These are phyloP conservation scores for Neodiprion fabricii DNA, from an alignment of 1,140 invertebrate genomes.

Conservation along the genomic window DNA sequence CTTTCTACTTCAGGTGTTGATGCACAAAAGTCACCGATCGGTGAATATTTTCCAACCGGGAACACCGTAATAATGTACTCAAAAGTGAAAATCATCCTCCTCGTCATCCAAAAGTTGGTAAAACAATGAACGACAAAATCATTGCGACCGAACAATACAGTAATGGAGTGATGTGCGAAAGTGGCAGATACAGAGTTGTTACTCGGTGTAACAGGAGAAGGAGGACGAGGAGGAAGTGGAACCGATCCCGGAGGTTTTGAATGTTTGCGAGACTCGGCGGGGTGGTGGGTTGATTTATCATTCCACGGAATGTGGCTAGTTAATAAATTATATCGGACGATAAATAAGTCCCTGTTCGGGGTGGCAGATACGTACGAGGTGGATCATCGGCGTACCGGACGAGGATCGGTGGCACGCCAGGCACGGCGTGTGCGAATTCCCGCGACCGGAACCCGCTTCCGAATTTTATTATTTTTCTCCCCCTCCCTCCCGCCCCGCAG, in stretches of 20 bases:
- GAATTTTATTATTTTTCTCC: not conserved
- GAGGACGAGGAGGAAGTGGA: too few species aligned
- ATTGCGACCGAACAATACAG: too few species aligned
- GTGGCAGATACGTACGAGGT: not conserved
- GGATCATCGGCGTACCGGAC: not conserved
- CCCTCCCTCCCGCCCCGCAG: not conserved
- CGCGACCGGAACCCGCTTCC: slow-evolving; percentile 1
- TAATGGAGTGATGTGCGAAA: too few species aligned
- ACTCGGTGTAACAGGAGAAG: too few species aligned
- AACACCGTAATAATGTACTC: too few species aligned
- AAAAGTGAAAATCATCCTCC: too few species aligned
- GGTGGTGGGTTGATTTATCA: slow-evolving; percentile 5
- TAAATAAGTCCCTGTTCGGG: not conserved
- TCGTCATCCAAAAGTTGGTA: too few species aligned
- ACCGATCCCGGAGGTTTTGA: not conserved
- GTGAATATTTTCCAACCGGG: too few species aligned
- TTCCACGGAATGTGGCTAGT: not conserved
- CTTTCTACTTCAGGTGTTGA: too few species aligned
- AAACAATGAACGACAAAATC: too few species aligned
- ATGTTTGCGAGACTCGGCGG: slow-evolving; percentile 3
- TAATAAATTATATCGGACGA: slow-evolving; percentile 7
- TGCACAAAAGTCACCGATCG: too few species aligned
- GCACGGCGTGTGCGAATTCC: not conserved
- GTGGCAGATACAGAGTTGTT: too few species aligned
- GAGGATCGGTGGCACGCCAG: not conserved